Conservation (phyloP, 2,888 invertebrate species). For the Leptarthrus brevirostris region DNA sequence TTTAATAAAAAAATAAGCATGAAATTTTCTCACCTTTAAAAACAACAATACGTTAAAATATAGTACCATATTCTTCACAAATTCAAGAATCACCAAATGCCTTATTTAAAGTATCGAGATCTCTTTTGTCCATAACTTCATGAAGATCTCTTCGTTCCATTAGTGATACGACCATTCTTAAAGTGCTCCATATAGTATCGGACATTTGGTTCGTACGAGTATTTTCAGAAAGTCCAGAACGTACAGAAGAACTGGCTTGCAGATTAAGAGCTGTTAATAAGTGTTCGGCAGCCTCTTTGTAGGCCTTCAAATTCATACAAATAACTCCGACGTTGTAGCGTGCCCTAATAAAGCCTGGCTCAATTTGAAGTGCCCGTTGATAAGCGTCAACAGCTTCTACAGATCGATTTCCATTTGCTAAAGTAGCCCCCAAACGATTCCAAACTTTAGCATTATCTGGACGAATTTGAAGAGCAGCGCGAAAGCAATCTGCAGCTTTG, state of each 20-base stretch:
- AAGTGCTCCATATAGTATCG: conserved; percentile 93
- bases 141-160: conserved; percentile 78
- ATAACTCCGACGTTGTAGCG: conserved; percentile 98
- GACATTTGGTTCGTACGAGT: conserved; percentile 75
- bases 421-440: conserved; percentile 97
- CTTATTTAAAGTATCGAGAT: conserved; percentile 66
- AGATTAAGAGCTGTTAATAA: conserved; percentile 92
- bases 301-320: conserved; percentile 94
- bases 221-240: conserved; percentile 72
- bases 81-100: conserved; percentile 33
- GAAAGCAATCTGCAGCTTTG: conserved; percentile 97
- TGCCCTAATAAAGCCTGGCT: conserved; percentile 96
- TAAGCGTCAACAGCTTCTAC: conserved; percentile 98
- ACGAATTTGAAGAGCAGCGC: conserved; percentile 85
- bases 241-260: conserved; percentile 75
- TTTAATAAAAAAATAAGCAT: neutral
- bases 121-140: conserved; percentile 72
- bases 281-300: conserved; percentile 96
- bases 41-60: neutral
- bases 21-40: neutral
- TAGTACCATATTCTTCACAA: neutral
- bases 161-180: conserved; percentile 87
- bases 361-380: conserved; percentile 86
- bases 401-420: conserved; percentile 94
- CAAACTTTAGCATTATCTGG: conserved; percentile 87